Percentiles rank a stretch among this genome's conserved stretches.
phyloP scores from a whole-genome alignment of 23 tunicate species.

The Styela clava region DNA sequence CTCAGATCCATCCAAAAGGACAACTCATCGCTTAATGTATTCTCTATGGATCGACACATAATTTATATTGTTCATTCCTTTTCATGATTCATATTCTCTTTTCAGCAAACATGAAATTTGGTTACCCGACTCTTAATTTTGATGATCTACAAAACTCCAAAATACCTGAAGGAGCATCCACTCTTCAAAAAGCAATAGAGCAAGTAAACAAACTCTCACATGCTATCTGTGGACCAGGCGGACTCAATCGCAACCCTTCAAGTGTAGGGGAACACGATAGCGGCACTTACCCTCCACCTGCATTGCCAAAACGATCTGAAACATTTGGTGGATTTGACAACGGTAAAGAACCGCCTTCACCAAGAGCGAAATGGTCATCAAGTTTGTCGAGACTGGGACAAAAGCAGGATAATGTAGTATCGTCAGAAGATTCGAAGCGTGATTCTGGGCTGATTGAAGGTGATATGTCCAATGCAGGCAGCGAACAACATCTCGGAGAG shows the following conservation, averaged over 20 bases:
- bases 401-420: neutral
- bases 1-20: no score
- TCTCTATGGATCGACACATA: no score
- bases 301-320: slow-evolving; percentile 78
- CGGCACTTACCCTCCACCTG: slow-evolving; percentile 17
- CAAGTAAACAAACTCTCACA: slow-evolving; percentile 71
- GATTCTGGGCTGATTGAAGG: slow-evolving; percentile 51
- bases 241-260: slow-evolving; percentile 55
- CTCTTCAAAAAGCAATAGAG: slow-evolving; percentile 64
- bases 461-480: slow-evolving; percentile 17
- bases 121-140: slow-evolving; percentile 24
- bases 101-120: slow-evolving; percentile 45
- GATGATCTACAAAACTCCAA: slow-evolving; percentile 17
- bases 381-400: slow-evolving; percentile 7
- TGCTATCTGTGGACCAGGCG: slow-evolving; percentile 56
- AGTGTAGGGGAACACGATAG: slow-evolving; percentile 64
- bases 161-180: slow-evolving; percentile 55
- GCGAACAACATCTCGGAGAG: slow-evolving; percentile 10
- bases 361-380: slow-evolving; percentile 30
- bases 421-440: slow-evolving; percentile 44
- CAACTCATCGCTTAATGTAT: no score
- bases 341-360: slow-evolving; percentile 71
- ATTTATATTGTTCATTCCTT: no score
- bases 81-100: no score
- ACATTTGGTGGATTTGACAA: slow-evolving; percentile 90